Conservation (phyloP, 2,888 invertebrate species). For the Drosophila setosimentum region DNA sequence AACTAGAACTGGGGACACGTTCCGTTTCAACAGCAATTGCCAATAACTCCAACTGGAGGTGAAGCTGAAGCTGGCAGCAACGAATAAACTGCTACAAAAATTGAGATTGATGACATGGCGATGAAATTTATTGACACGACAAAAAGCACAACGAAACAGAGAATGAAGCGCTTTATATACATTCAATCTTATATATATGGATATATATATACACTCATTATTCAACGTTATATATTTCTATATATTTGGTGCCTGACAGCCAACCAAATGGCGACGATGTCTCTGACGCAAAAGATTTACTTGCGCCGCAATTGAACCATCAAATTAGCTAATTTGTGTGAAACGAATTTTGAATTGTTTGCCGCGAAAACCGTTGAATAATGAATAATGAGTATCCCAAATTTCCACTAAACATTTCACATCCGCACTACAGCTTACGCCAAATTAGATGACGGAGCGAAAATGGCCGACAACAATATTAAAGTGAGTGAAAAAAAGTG, state of each 20-base stretch:
- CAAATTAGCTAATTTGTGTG: slow-evolving; percentile 62
- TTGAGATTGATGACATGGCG: slow-evolving; percentile 79
- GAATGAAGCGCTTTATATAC: slow-evolving; percentile 6
- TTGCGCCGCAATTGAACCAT: slow-evolving; percentile 37
- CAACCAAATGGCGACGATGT: slow-evolving; percentile 29
- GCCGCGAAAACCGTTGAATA: slow-evolving; percentile 27
- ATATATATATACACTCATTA: background rate
- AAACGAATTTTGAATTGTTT: slow-evolving; percentile 64
- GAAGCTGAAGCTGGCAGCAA: background rate
- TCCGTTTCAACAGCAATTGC: background rate
- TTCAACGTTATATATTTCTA: background rate
- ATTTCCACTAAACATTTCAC: background rate
- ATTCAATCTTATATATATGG: background rate
- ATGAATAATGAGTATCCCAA: slow-evolving; percentile 84
- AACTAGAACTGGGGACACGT: background rate
- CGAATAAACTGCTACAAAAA: slow-evolving; percentile 35
- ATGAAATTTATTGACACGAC: slow-evolving; percentile 60
- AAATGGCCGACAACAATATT: background rate
- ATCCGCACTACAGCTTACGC: background rate
- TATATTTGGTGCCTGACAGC: background rate
- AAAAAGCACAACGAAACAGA: background rate
- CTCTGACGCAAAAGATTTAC: slow-evolving; percentile 16
- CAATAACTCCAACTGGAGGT: background rate
- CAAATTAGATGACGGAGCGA: background rate
- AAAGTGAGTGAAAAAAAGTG: background rate